Percentiles rank a stretch among this genome's conserved stretches.
Evolutionary conservation across 2,113 vertebrate species (phyloP).

Genomic region (Siniperca chuatsi): DNA sequence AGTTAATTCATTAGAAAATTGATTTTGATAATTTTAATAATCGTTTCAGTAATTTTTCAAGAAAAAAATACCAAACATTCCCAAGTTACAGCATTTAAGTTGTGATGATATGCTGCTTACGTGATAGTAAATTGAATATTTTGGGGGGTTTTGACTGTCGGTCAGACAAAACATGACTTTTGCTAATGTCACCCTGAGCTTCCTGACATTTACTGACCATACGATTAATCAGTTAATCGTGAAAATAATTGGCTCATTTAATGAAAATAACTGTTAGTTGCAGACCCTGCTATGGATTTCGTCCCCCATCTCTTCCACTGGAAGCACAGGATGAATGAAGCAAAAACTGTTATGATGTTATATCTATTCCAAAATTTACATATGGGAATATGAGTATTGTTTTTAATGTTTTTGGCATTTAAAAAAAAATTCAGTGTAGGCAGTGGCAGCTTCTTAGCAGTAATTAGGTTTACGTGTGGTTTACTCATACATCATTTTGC

Average conservation of each 20-base stretch:
- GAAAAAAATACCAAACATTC: background rate
- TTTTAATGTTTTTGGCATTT: background rate
- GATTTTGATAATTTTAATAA: background rate
- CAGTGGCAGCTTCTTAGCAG: background rate
- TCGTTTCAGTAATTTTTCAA: background rate
- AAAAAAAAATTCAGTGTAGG: background rate
- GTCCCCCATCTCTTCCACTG: background rate
- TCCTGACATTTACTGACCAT: background rate
- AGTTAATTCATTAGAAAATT: too few relatives aligned
- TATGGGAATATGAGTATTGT: background rate
- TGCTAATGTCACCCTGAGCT: too few relatives aligned
- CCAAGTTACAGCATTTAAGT: background rate
- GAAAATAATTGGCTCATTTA: background rate
- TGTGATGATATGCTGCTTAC: background rate
- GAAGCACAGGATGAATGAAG: background rate
- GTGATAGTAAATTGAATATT: background rate
- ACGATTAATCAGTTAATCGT: background rate
- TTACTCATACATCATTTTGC: background rate
- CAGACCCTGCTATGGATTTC: background rate
- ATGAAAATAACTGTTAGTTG: background rate
- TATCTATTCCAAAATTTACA: background rate
- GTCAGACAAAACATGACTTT: too few relatives aligned
- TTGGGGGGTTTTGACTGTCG: background rate
- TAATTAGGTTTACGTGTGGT: background rate
- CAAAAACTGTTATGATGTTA: background rate